These are phyloP conservation scores for Agrypnia vestita DNA, from an alignment of 1,140 invertebrate species.

Conservation along the genomic window DNA sequence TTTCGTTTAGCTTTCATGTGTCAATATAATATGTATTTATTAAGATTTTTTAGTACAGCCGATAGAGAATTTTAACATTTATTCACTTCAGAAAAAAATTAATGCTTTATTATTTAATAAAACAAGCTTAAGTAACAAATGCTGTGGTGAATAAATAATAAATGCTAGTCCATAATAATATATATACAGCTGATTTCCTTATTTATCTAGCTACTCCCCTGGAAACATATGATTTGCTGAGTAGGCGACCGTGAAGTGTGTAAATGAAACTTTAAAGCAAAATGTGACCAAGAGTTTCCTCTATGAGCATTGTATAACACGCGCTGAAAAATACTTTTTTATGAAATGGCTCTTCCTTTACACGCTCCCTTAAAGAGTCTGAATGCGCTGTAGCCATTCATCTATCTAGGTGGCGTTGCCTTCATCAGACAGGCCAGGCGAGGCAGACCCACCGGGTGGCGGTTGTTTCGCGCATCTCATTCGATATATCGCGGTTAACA, in stretches of 20 bases:
- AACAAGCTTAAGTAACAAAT: too few species aligned
- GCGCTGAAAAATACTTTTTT: neutral
- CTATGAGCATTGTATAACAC: neutral
- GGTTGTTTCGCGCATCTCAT: constrained; percentile 38
- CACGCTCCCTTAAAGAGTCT: neutral
- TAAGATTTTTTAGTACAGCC: too few species aligned
- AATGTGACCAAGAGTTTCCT: neutral
- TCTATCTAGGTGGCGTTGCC: constrained; percentile 47
- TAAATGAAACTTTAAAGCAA: neutral
- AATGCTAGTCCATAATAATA: too few species aligned
- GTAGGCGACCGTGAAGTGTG: constrained; percentile 2
- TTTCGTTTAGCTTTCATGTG: too few species aligned
- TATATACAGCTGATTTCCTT: constrained; percentile 8
- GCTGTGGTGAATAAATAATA: too few species aligned
- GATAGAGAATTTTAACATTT: too few species aligned
- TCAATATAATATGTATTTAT: too few species aligned
- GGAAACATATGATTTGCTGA: constrained; percentile 9
- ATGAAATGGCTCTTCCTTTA: neutral
- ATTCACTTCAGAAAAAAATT: too few species aligned
- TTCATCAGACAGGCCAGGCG: constrained; percentile 45
- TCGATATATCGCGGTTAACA: constrained; percentile 32
- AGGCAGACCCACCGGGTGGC: constrained; percentile 39
- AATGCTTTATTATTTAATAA: too few species aligned
- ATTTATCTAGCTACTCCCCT: constrained; percentile 23
- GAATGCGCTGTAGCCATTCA: neutral